These are phyloP conservation scores for Sepioteuthis lessoniana DNA, from an alignment of 2,888 invertebrate genomes.

Conservation along the genomic window DNA sequence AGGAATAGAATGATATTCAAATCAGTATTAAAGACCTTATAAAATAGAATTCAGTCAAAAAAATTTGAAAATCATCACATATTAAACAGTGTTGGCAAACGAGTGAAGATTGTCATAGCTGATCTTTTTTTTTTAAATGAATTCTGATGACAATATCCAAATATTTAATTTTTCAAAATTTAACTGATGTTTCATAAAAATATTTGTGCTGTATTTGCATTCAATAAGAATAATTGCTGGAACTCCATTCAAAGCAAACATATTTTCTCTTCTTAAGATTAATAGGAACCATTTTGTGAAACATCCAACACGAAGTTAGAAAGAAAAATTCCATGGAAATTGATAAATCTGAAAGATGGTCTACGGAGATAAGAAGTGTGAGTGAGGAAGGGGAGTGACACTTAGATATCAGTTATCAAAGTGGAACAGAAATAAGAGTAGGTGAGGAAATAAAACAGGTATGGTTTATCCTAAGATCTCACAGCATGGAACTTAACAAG, in stretches of 20 bases:
- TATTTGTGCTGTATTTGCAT: too few species aligned
- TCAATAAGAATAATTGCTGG: not conserved
- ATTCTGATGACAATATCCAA: too few species aligned
- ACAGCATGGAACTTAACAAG: not conserved
- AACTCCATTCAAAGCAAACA: not conserved
- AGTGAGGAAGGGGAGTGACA: not conserved
- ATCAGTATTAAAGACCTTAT: too few species aligned
- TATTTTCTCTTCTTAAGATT: not conserved
- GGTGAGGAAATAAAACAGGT: not conserved
- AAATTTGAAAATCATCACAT: too few species aligned
- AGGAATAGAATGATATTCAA: too few species aligned
- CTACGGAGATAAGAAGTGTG: too few species aligned
- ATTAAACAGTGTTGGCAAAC: too few species aligned
- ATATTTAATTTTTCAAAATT: too few species aligned
- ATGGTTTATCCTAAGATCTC: slow-evolving; percentile 33
- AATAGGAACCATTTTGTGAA: not conserved
- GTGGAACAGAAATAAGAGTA: not conserved
- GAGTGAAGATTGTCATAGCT: too few species aligned
- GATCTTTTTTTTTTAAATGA: too few species aligned
- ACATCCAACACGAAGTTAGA: not conserved
- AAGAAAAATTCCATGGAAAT: not conserved
- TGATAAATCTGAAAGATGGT: not conserved
- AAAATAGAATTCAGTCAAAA: too few species aligned
- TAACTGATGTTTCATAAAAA: too few species aligned
- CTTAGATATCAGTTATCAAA: not conserved